These are phyloP conservation scores for Styela clava DNA, from an alignment of 23 tunicate genomes.

Conservation along the genomic window DNA sequence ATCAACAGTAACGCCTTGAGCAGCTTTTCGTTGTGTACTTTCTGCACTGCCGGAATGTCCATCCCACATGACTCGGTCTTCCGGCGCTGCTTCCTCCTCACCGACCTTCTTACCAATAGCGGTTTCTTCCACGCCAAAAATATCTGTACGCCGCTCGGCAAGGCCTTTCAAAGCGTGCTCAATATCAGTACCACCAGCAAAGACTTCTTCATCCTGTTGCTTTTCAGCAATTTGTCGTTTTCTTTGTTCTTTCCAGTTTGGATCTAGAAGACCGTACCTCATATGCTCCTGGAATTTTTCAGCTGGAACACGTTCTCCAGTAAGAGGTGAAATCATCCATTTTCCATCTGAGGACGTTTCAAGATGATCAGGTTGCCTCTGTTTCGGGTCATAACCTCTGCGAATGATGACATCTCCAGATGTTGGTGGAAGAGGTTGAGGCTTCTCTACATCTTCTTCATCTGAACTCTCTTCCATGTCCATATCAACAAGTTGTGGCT, in stretches of 20 bases:
- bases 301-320: slow-evolving; percentile 83
- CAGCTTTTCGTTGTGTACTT: slow-evolving; percentile 64
- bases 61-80: slow-evolving; percentile 70
- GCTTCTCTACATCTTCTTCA: slow-evolving; percentile 58
- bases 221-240: slow-evolving; percentile 78
- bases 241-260: slow-evolving; percentile 90
- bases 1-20: slow-evolving; percentile 56
- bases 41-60: slow-evolving; percentile 80
- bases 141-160: slow-evolving; percentile 95
- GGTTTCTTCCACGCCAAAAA: slow-evolving; percentile 98
- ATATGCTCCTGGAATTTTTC: slow-evolving; percentile 86
- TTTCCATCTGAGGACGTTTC: slow-evolving; percentile 27
- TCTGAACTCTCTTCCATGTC: slow-evolving; percentile 99
- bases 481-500: slow-evolving; percentile 89
- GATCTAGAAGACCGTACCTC: slow-evolving; percentile 89
- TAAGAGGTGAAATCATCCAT: slow-evolving; percentile 87
- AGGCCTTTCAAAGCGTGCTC: slow-evolving; percentile 68
- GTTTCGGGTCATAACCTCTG: slow-evolving; percentile 75
- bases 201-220: slow-evolving; percentile 86
- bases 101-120: slow-evolving; percentile 96
- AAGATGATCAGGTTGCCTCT: slow-evolving; percentile 5
- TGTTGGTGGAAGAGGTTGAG: slow-evolving; percentile 44
- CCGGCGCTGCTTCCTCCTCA: slow-evolving; percentile 48
- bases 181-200: slow-evolving; percentile 81
- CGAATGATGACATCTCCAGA: slow-evolving; percentile 65